Evolutionary conservation across 2,113 vertebrate genomes (phyloP).

Genomic region (Urocitellus parryii): DNA sequence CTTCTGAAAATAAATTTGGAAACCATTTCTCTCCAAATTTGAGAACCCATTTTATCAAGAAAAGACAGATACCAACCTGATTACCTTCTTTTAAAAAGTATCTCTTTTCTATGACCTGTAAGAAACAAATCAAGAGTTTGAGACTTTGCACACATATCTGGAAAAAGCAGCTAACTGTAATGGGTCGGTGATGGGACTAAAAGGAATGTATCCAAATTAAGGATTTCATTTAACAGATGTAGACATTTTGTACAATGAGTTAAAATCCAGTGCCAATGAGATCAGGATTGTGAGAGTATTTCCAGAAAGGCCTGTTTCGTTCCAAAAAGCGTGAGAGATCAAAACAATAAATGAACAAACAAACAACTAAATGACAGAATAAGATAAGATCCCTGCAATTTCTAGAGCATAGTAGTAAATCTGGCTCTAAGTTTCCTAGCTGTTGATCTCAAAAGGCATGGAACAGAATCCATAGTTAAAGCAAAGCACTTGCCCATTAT

Average conservation of each 20-base stretch:
- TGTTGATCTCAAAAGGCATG: not conserved
- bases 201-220: not conserved
- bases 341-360: not conserved
- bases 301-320: not conserved
- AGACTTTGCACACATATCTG: slow-evolving; percentile 23
- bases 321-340: not conserved
- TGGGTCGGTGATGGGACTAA: not conserved
- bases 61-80: slow-evolving; percentile 89
- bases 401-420: not conserved
- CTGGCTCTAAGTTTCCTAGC: slow-evolving; percentile 4
- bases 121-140: slow-evolving; percentile 74
- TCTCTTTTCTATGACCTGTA: slow-evolving; percentile 97
- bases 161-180: not conserved
- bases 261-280: slow-evolving; percentile 2
- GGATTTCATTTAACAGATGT: not conserved
- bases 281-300: slow-evolving; percentile 17
- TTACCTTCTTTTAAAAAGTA: slow-evolving; percentile 94
- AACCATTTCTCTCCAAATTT: slow-evolving; percentile 44
- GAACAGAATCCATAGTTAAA: slow-evolving; percentile 38
- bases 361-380: not conserved
- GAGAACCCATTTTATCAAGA: slow-evolving; percentile 58
- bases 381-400: not conserved
- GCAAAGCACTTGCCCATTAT: not conserved
- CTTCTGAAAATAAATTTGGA: slow-evolving; percentile 40
- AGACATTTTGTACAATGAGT: not conserved